phyloP scores from a whole-genome alignment of 2,888 invertebrate genomes.

The Caenorhabditis sulstoni region DNA sequence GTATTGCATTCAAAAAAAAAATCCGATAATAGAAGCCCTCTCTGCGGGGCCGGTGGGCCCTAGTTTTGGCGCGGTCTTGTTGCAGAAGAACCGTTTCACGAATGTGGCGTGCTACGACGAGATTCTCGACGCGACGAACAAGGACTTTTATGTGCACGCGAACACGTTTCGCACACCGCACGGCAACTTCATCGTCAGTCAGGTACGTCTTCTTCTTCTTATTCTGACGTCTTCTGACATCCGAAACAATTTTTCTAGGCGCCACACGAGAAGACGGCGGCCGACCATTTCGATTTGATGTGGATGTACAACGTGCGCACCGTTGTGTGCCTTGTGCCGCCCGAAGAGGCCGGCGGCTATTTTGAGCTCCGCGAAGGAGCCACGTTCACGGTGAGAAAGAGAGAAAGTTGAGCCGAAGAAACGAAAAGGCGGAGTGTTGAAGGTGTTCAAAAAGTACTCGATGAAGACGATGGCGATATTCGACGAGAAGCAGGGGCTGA shows the following conservation, averaged over 20 bases:
- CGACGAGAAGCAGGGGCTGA: conserved; percentile 53
- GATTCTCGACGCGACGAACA: conserved; percentile 37
- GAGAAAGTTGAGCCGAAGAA: background rate
- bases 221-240: background rate
- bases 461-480: conserved; percentile 43
- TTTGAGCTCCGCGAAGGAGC: conserved; percentile 8
- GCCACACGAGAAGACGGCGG: conserved; percentile 30
- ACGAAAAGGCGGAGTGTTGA: background rate
- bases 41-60: too few relatives aligned
- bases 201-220: background rate
- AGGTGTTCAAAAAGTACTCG: conserved; percentile 38
- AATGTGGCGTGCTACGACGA: conserved; percentile 56
- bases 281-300: conserved; percentile 52
- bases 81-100: conserved; percentile 50
- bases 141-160: conserved; percentile 52
- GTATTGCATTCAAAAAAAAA: too few relatives aligned
- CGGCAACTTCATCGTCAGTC: conserved; percentile 49
- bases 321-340: conserved; percentile 31
- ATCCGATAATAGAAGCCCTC: too few relatives aligned
- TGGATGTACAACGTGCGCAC: conserved; percentile 57
- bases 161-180: conserved; percentile 52
- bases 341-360: conserved; percentile 49
- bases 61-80: too few relatives aligned
- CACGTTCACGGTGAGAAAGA: background rate
- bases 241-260: conserved; percentile 9